These are phyloP conservation scores for Cyrtonyx montezumae DNA, from an alignment of 2,113 vertebrate genomes.

Conservation along the genomic window DNA sequence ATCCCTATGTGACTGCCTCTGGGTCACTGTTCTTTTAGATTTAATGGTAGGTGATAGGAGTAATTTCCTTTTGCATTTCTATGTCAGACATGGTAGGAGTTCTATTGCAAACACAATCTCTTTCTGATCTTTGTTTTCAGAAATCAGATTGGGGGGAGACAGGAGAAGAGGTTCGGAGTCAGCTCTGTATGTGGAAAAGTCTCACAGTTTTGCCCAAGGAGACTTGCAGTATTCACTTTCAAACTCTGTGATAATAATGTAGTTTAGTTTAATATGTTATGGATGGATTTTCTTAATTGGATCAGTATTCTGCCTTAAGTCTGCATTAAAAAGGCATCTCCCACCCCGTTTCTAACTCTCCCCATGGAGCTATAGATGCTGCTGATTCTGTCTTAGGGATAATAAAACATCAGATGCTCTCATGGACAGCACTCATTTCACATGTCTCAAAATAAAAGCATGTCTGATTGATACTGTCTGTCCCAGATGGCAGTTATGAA, in stretches of 20 bases:
- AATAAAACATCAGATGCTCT: background rate
- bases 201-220: background rate
- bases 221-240: background rate
- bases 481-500: background rate
- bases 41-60: conserved; percentile 26
- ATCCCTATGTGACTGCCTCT: background rate
- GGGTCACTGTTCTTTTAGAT: background rate
- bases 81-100: background rate
- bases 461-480: background rate
- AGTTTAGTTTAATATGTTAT: background rate
- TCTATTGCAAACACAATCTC: background rate
- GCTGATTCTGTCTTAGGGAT: background rate
- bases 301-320: background rate
- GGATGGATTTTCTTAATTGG: background rate
- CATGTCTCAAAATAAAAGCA: rapidly evolving
- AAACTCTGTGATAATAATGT: background rate
- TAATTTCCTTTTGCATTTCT: conserved; percentile 12
- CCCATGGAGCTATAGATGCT: background rate
- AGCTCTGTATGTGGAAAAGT: background rate
- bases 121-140: background rate
- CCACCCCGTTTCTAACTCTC: background rate
- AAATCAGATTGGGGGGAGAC: background rate
- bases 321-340: conserved; percentile 12
- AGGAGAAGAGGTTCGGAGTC: background rate
- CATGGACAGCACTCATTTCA: background rate